Percentiles rank a stretch among this genome's conserved stretches.
phyloP scores from a whole-genome alignment of 2,797 vertebrate genomes.

The Chromis chromis region DNA sequence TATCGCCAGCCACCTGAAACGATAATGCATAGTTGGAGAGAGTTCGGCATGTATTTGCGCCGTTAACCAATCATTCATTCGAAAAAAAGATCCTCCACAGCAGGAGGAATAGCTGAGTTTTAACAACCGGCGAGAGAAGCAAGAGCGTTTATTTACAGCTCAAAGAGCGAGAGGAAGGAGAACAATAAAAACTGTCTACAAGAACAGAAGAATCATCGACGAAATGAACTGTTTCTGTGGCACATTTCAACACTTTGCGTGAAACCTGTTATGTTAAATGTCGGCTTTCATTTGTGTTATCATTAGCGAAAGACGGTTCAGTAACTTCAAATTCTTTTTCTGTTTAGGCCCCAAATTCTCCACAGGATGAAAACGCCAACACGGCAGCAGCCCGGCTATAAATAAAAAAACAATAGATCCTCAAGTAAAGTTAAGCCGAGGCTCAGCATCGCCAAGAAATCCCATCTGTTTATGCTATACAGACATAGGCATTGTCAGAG shows the following conservation, averaged over 20 bases:
- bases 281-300: constrained; percentile 54
- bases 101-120: constrained; percentile 43
- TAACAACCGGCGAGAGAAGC: constrained; percentile 31
- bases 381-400: constrained; percentile 50
- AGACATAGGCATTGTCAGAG: constrained; percentile 74
- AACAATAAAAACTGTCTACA: constrained; percentile 51
- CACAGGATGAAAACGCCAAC: constrained; percentile 42
- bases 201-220: constrained; percentile 21
- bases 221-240: constrained; percentile 42
- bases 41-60: constrained; percentile 18
- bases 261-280: constrained; percentile 48
- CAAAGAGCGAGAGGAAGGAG: constrained; percentile 24
- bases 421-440: constrained; percentile 41
- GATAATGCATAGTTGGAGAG: constrained; percentile 25
- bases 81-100: constrained; percentile 43
- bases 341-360: constrained; percentile 41
- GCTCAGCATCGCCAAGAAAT: constrained; percentile 56
- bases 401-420: constrained; percentile 69
- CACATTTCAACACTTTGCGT: constrained; percentile 30
- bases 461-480: constrained; percentile 83
- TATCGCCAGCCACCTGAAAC: background rate
- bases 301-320: constrained; percentile 38
- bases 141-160: constrained; percentile 40
- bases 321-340: constrained; percentile 23
- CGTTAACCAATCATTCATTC: constrained; percentile 13